Evolutionary conservation across 2,888 invertebrate genomes (phyloP).

Genomic region (Bellardia pandia): DNA sequence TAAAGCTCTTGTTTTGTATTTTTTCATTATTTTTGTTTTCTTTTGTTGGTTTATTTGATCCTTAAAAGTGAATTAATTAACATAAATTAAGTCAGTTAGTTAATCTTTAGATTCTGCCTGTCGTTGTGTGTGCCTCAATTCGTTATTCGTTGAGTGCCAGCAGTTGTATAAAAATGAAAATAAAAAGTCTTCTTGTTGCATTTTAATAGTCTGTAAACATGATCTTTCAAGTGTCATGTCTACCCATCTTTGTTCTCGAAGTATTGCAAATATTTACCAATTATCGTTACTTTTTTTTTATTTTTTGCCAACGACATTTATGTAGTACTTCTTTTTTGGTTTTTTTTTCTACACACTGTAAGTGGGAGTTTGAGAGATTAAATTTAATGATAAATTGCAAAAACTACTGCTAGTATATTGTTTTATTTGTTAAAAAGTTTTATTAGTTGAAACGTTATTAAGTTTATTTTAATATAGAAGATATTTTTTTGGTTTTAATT

Average conservation of each 20-base stretch:
- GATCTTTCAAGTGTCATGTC: slow-evolving; percentile 71
- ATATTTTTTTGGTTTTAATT: not conserved
- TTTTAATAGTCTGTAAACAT: slow-evolving; percentile 73
- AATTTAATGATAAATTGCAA: slow-evolving; percentile 47
- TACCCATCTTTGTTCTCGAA: slow-evolving; percentile 58
- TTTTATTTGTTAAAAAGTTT: slow-evolving; percentile 2
- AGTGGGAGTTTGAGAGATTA: slow-evolving; percentile 55
- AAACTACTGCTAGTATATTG: not conserved
- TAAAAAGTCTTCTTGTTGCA: slow-evolving; percentile 23
- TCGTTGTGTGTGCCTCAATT: slow-evolving; percentile 25
- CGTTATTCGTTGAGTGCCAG: not conserved
- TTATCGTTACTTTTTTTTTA: slow-evolving; percentile 37
- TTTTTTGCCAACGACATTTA: not conserved
- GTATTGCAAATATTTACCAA: slow-evolving; percentile 67
- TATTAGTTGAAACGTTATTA: slow-evolving; percentile 33
- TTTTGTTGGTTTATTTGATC: slow-evolving; percentile 35
- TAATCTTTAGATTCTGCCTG: slow-evolving; percentile 56
- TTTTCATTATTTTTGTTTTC: not conserved
- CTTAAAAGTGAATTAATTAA: slow-evolving; percentile 72
- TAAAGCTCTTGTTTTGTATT: slow-evolving; percentile 49
- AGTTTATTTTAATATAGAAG: slow-evolving; percentile 34
- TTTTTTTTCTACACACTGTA: not conserved
- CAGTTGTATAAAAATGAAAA: not conserved
- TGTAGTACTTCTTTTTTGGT: not conserved
- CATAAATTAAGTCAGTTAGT: slow-evolving; percentile 71